Evolutionary conservation across 2,113 vertebrate genomes (phyloP).

Genomic region (Callipepla squamata): DNA sequence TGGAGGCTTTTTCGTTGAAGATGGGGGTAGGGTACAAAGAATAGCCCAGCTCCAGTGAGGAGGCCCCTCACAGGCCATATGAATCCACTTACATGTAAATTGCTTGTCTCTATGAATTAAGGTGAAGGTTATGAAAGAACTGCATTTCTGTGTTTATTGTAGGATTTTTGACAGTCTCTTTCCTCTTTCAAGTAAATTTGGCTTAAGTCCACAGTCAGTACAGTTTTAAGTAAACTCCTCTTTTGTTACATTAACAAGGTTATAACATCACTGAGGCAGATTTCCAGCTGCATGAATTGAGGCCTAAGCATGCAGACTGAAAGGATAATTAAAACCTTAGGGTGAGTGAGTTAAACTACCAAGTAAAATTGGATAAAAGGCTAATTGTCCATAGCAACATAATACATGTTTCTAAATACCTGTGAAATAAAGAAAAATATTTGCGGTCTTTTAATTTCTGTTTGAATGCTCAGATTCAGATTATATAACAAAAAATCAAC

Average conservation of each 20-base stretch:
- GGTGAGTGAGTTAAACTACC: conserved; percentile 77
- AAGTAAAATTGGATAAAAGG: conserved; percentile 82
- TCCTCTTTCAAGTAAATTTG: conserved; percentile 92
- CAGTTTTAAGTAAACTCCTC: conserved; percentile 89
- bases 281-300: conserved; percentile 82
- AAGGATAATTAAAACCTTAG: conserved; percentile 84
- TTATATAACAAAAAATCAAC: conserved; percentile 38
- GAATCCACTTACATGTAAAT: conserved; percentile 93
- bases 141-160: conserved; percentile 87
- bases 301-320: conserved; percentile 73
- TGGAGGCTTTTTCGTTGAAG: conserved; percentile 19
- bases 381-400: conserved; percentile 83
- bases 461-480: conserved; percentile 1
- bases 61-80: conserved; percentile 82
- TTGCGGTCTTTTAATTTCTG: neutral
- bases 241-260: conserved; percentile 91
- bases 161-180: conserved; percentile 91
- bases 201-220: conserved; percentile 86
- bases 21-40: conserved; percentile 60
- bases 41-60: conserved; percentile 62
- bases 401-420: conserved; percentile 77
- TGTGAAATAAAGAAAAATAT: conserved; percentile 78
- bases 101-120: conserved; percentile 90
- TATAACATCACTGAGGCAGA: conserved; percentile 85
- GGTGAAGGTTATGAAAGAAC: conserved; percentile 86